A percentile compares a stretch with the other conserved stretches of the same genome.
Conservation (phyloP, 2,797 vertebrate genomes). For the Onychomys torridus region DNA sequence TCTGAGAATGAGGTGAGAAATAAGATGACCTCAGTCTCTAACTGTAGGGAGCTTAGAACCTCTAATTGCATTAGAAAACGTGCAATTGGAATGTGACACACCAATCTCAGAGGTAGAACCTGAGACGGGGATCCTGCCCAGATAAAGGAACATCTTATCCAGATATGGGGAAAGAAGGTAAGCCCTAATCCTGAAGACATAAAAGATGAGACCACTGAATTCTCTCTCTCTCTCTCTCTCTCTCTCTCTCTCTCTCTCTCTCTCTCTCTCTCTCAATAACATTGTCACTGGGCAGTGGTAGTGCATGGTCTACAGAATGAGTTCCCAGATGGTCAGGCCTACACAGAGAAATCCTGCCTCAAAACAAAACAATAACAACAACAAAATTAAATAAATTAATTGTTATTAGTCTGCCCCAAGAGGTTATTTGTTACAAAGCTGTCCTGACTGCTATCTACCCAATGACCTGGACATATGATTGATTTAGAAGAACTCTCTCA, state of each 20-base stretch:
- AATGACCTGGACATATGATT: neutral
- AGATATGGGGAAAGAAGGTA: neutral
- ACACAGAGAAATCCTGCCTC: neutral
- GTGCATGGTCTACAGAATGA: neutral
- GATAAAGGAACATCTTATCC: neutral
- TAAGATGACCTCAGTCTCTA: neutral
- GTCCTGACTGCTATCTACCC: neutral
- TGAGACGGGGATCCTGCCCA: neutral
- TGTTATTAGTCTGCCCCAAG: neutral
- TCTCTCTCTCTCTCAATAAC: neutral
- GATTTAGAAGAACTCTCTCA: neutral
- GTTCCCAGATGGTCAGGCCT: neutral
- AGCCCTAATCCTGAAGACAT: neutral
- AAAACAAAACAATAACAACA: too few relatives aligned
- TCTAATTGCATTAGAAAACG: neutral
- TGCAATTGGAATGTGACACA: neutral
- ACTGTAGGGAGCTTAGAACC: neutral
- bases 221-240: too few relatives aligned
- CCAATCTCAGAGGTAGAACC: neutral
- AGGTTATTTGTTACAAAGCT: constrained; percentile 41
- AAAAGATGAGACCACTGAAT: neutral
- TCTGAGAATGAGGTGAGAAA: constrained; percentile 31
- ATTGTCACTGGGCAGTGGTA: neutral
- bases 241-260: neutral
- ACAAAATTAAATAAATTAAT: too few relatives aligned